A percentile compares a stretch with the other conserved stretches of the same genome.
These are phyloP conservation scores for Brachionus asplanchnoidis DNA, from an alignment of 1,140 invertebrate species.

Conservation along the genomic window DNA sequence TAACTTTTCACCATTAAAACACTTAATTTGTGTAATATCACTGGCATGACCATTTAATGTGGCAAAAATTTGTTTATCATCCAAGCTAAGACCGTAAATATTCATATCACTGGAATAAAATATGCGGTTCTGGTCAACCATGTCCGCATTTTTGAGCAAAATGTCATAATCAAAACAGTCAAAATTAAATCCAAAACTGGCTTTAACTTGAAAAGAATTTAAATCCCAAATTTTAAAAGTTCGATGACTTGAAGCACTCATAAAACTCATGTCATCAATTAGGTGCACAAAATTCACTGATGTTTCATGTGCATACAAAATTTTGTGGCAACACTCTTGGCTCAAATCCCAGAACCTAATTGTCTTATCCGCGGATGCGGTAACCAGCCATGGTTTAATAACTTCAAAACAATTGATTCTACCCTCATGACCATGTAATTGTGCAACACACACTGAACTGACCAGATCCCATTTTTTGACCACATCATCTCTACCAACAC, in stretches of 20 bases:
- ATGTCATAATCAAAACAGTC: background rate
- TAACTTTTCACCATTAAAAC: background rate
- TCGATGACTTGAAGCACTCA: background rate
- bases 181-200: background rate
- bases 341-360: constrained; percentile 4
- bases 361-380: background rate
- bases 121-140: background rate
- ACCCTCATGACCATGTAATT: background rate
- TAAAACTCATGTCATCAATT: background rate
- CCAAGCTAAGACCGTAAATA: background rate
- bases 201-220: background rate
- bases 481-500: background rate
- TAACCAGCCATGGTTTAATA: background rate
- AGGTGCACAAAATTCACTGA: background rate
- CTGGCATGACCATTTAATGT: background rate
- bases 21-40: background rate
- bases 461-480: background rate
- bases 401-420: background rate
- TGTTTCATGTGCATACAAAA: background rate
- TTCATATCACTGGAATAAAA: background rate
- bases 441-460: background rate
- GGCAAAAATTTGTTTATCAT: background rate
- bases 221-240: constrained; percentile 16
- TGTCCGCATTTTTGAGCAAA: background rate
- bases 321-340: background rate